These are phyloP conservation scores for Actenoides hombroni DNA, from an alignment of 2,113 vertebrate genomes.

Conservation along the genomic window DNA sequence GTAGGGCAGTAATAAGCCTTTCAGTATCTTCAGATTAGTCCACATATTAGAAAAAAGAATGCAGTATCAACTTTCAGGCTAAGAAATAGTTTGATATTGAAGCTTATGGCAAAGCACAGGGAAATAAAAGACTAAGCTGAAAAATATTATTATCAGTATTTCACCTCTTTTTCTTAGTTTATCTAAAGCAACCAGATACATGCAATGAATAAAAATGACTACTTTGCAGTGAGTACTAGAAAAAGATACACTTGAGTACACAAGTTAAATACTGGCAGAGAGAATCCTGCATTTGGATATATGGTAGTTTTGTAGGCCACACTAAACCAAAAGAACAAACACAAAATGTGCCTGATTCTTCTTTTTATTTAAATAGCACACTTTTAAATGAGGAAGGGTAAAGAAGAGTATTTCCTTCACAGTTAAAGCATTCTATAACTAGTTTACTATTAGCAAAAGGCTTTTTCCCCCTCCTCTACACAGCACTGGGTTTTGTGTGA, in stretches of 20 bases:
- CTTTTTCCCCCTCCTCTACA: not conserved
- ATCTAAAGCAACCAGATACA: not conserved
- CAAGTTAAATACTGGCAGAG: not conserved
- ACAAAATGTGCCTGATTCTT: not conserved
- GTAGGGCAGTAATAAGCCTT: not conserved
- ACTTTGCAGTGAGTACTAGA: not conserved
- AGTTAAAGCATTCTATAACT: not conserved
- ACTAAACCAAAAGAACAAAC: not conserved
- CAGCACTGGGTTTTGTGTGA: not conserved
- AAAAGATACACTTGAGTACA: not conserved
- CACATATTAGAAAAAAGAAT: not conserved
- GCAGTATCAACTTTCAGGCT: not conserved
- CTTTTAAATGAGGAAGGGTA: not conserved
- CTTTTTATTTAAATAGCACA: not conserved
- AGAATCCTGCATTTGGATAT: not conserved
- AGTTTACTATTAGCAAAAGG: not conserved
- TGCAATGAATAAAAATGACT: conserved; percentile 18
- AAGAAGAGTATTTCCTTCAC: not conserved
- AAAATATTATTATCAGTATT: conserved; percentile 19
- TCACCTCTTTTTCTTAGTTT: conserved; percentile 6
- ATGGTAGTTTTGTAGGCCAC: not conserved
- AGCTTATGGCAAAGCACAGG: not conserved
- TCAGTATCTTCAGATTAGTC: not conserved
- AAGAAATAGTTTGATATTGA: not conserved
- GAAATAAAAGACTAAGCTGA: conserved; percentile 4